These are phyloP conservation scores for Hydrolagus colliei DNA, from an alignment of 2,797 vertebrate species.

Conservation along the genomic window DNA sequence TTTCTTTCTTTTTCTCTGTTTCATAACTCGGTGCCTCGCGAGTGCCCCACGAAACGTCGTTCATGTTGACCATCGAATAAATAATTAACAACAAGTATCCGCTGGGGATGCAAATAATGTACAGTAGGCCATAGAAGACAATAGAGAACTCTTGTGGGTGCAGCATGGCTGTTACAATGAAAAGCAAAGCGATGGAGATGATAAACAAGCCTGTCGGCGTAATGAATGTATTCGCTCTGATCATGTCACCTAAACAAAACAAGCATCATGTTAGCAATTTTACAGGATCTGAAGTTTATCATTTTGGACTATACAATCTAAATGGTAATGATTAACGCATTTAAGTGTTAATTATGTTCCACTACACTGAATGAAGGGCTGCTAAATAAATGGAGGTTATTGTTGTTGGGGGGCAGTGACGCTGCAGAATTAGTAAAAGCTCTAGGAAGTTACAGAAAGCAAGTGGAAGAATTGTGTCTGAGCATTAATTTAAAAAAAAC, in stretches of 20 bases:
- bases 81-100: slow-evolving; percentile 71
- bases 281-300: background rate
- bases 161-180: slow-evolving; percentile 60
- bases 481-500: no score
- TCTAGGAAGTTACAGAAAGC: no score
- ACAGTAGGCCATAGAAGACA: slow-evolving; percentile 65
- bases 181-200: slow-evolving; percentile 61
- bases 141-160: slow-evolving; percentile 62
- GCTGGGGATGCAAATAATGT: slow-evolving; percentile 72
- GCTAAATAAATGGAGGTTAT: no score
- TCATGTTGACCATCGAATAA: slow-evolving; percentile 73
- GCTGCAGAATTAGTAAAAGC: no score
- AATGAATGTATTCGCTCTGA: slow-evolving; percentile 60
- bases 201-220: slow-evolving; percentile 69
- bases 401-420: no score
- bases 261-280: background rate
- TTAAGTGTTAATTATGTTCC: no score
- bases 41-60: slow-evolving; percentile 68
- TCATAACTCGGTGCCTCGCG: slow-evolving; percentile 56
- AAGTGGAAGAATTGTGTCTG: no score
- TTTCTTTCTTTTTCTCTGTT: slow-evolving; percentile 44
- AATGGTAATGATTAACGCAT: no score
- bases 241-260: slow-evolving; percentile 58
- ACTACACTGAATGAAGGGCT: no score
- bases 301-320: no score